Evolutionary conservation across 2,888 invertebrate species (phyloP), one percentile per base, ranked within the genome.

Genomic region (Patella caerulea): DNA sequence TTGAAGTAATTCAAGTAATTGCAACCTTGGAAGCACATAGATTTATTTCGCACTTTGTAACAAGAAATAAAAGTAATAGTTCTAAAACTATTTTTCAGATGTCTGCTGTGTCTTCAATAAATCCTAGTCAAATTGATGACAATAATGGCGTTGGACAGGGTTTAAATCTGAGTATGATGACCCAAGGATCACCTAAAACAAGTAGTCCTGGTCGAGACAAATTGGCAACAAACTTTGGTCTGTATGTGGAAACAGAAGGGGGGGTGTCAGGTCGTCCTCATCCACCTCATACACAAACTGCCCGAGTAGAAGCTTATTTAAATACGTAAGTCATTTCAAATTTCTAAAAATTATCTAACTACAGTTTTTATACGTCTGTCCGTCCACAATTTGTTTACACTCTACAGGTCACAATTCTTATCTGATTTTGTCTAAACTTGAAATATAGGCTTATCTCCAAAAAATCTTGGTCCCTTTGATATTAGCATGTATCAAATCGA

Each of bases 291-390:
- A 65, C 77, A 14, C 45, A 73, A 65, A 81, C 78, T 72, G 75
- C 74, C 74, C 74, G 78, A 59, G 78, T 81, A 71, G 80, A 85
- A 77, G 83, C 84, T 59, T 85, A 85, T 76, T 78, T 85, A 74
- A 82, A 84, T 73, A 83, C 83, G 85, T 85, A 71, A 12, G 59
- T n/a, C 7, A 7, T 69, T 45, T 45, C 45, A 45, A 45, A 45
- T 9, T 45, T 45, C 45, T 45, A 1, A 9, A 0, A 45, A 45
- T 45, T 45, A 45, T 45, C 45, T 45, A 45, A 34, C 34, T 34
- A 34, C 34, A 34, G 4, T 34, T 34, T 34, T 5, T 34, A 34
- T 29, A 29, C 29, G 29, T 29, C 29, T 3, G 1, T 29, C 29
- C 29, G 29, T 29, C 29, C 29, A 29, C 29, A 29, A 29, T 29